Base-by-base conservation (phyloP, 2,888 invertebrate species). In the Spisula solida region DNA sequence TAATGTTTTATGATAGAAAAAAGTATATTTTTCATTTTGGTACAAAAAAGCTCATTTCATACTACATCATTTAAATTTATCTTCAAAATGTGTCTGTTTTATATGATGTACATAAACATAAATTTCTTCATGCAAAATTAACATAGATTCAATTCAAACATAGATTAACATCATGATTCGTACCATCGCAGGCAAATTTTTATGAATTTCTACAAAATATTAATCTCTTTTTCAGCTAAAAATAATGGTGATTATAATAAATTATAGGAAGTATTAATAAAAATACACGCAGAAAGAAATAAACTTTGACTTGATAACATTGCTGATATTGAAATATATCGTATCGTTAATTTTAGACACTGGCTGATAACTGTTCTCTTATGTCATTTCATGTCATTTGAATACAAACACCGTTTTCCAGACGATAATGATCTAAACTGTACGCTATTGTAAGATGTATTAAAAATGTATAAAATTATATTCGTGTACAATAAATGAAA, bases 401-500 rank as follows among this genome's bases (percentile, higher is more conserved):
- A 16, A 31, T 31, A 18, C 31, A 14, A 31, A 75, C 31, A 31
- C 20, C 0, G 31, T 31, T 18, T 75, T 34, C 16, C 5, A 14
- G 34, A 4, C 31, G 75, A 75, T 75, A 34, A 16, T 2, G 31
- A 75, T 75, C 75, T 75, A 12, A 34, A 75, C 31, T 10, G 31
- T 34, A 25, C 25, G 14, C 34, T 18, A 34, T 31, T 31, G 31
- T 75, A 31, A 31, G 12, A 31, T 18, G 34, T 75, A 75, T 31
- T 10, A 75, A 31, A 75, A 34, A 18, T 34, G n/a, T 25, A 25
- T 25, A 31, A 31, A 16, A 75, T 66, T 0, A 66, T 66, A 25
- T 66, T 66, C 60, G n/a, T 66, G 75, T 75, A 31, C 70, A 70
- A 25, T 31, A 70, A 29, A 70, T 70, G 70, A 29, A 25, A 70